Evolutionary conservation across 2,113 vertebrate species (phyloP), one percentile per base, ranked within the genome.

Genomic region (Carassius carassius): DNA sequence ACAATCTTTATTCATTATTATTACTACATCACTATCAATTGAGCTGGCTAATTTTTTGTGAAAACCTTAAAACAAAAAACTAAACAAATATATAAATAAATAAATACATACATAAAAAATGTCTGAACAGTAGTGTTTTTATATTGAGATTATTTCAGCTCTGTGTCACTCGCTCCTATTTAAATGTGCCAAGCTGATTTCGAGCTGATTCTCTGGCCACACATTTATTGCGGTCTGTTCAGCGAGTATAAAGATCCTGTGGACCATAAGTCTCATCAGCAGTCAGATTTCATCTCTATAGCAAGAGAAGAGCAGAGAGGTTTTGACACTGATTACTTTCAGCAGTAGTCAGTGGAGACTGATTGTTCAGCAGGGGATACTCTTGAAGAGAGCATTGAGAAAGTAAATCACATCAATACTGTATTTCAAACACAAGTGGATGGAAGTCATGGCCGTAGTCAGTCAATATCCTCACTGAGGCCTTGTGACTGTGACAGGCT

Each of bases 401-500:
- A 84, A 58, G 32, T 63, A 79, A 81, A 81, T 77, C 73, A 78
- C 23, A 87, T 85, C 86, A 87, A 87, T 87, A 82, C 29, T 72
- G 81, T 77, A 81, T 84, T 62, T 82, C 80, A 73, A 87, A 87
- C 62, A 87, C 62, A 54, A 85, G 78, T 72, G 73, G 60, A 72
- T 85, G 69, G 69, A 47, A 86, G 37, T 60, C 62, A 75, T 54
- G 49, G 56, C 41, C 63, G 16, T 29, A 41, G n/a, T 73, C 16
- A 5, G 80, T 84, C 75, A 70, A 63, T 75, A 75, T 47, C 60
- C 44, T 81, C 41, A 63, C 21, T 13, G 29, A 51, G 19, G 14
- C 73, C 29, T 67, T 32, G 76, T 25, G 44, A 3, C n/a, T 44
- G 62, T 21, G 58, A 77, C 54, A 62, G 65, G 41, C 25, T 49